Evolutionary conservation across 2,888 invertebrate species (phyloP), one percentile per base, ranked within the genome.

Genomic region (Prosopocoilus inquinatus): DNA sequence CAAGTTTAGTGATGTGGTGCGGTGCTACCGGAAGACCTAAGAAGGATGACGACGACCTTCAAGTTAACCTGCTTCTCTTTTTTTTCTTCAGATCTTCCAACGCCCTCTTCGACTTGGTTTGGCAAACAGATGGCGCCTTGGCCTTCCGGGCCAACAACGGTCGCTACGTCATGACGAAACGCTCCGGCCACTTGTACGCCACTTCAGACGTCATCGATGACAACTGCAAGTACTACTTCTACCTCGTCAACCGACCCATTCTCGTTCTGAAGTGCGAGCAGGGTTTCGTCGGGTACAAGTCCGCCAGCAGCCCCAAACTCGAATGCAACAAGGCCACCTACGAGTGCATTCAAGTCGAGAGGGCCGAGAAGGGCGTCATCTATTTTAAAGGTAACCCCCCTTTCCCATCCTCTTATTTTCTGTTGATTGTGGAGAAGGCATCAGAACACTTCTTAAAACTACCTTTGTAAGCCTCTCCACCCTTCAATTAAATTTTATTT

Each of bases 271-370:
- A 95, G 79, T 91, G 92, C 74, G 96, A 96, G 74, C 94, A 94
- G 78, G 97, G 97, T 39, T 96, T 95, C 78, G 95, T 97, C 55
- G 96, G 96, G 0, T 91, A 90, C 70, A 95, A 94, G 79, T 84
- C 85, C 50, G 79, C 84, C 0, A 82, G 85, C 35, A 90, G 89
- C 69, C 84, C 88, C 35, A 90, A 91, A 75, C 81, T 96, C 67
- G 96, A 96, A 79, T 96, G 96, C 82, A 96, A 96, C 81, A 95
- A 95, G 80, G 93, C 95, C 58, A 89, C 88, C 65, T 96, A 96
- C 75, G 95, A 95, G 80, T 92, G 94, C 56, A 94, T 96, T 65
- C 86, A 90, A 74, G 92, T 96, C 55, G 91, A 94, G 75, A 85
- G 94, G 63, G 90, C 91, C 50, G 91, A 93, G 57, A 91, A 91